These are phyloP conservation scores for Vulpes lagopus DNA, from an alignment of 2,113 vertebrate genomes.

Conservation along the genomic window DNA sequence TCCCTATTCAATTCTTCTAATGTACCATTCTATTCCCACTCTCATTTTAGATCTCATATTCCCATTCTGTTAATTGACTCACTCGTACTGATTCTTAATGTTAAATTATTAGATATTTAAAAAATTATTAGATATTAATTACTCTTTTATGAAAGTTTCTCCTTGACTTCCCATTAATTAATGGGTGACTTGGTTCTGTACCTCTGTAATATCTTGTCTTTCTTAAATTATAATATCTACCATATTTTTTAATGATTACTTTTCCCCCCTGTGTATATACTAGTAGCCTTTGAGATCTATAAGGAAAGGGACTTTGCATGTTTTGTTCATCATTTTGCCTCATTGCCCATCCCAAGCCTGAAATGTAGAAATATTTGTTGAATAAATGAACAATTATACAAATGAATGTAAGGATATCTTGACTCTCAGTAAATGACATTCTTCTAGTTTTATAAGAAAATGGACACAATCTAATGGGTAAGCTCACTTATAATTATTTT, in stretches of 20 bases:
- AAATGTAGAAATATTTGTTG: constrained; percentile 21
- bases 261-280: background rate
- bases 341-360: background rate
- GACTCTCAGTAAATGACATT: background rate
- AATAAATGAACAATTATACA: background rate
- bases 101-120: background rate
- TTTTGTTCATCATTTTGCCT: background rate
- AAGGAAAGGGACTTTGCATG: background rate
- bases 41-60: background rate
- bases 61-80: background rate
- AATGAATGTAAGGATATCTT: background rate
- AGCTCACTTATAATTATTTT: background rate
- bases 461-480: background rate
- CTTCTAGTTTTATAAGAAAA: constrained; percentile 28
- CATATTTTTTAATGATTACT: background rate
- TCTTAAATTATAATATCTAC: background rate
- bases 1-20: background rate
- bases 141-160: background rate
- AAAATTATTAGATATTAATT: background rate
- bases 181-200: background rate
- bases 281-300: background rate
- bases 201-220: background rate
- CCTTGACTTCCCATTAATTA: background rate
- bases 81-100: background rate
- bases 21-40: background rate